Evolutionary conservation across 2,113 vertebrate species (phyloP).

Genomic region (Ancistrus triradiatus): DNA sequence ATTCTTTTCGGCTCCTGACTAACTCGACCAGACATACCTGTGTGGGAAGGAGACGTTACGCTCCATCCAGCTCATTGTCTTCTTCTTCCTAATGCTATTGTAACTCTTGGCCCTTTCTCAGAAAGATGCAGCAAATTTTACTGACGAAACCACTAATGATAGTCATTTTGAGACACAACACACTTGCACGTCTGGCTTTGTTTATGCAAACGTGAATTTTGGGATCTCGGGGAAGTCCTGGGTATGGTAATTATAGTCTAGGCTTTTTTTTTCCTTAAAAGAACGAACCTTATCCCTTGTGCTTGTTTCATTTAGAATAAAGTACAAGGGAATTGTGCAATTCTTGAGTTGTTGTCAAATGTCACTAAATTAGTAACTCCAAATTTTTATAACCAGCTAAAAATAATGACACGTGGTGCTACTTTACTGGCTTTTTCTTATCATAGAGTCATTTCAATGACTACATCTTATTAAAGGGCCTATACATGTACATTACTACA

Average conservation of each 20-base stretch:
- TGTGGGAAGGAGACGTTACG: conserved; percentile 1
- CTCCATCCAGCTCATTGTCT: conserved; percentile 1
- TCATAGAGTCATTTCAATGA: too few species aligned
- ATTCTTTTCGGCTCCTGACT: too few species aligned
- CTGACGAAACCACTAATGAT: conserved; percentile 14
- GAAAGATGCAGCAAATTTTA: not conserved
- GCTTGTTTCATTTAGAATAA: not conserved
- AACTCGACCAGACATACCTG: not conserved
- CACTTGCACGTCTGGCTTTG: not conserved
- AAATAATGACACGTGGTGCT: too few species aligned
- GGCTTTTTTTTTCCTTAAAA: not conserved
- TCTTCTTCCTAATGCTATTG: conserved; percentile 1
- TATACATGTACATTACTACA: too few species aligned
- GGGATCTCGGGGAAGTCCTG: conserved; percentile 8
- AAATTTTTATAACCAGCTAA: too few species aligned
- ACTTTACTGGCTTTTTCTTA: too few species aligned
- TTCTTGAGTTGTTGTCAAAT: too few species aligned
- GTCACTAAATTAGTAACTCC: too few species aligned
- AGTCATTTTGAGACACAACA: conserved; percentile 3
- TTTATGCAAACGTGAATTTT: conserved; percentile 7
- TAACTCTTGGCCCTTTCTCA: conserved; percentile 4
- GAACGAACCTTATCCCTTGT: not conserved
- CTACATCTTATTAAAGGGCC: too few species aligned
- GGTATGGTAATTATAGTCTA: not conserved
- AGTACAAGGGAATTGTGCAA: too few species aligned